phyloP scores from a whole-genome alignment of 2,113 vertebrate species.

The Nannospalax galili region DNA sequence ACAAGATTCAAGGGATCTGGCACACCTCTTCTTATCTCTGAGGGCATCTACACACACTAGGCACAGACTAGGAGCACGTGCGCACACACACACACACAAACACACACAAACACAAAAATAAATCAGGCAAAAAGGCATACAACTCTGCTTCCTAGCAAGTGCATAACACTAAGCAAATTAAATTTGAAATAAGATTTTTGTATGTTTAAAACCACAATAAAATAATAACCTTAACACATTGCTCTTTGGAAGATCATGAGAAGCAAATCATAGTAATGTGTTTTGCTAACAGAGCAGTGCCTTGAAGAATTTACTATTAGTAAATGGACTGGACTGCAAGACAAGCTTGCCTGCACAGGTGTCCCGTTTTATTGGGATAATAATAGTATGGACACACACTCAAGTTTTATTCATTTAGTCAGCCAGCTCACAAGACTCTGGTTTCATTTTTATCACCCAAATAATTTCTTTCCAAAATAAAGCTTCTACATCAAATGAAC shows the following conservation, averaged over 20 bases:
- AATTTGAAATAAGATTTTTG: conserved; percentile 6
- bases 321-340: background rate
- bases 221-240: background rate
- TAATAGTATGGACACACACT: background rate
- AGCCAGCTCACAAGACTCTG: background rate
- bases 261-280: background rate
- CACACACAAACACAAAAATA: background rate
- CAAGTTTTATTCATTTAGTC: background rate
- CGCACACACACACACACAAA: background rate
- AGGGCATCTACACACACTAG: background rate
- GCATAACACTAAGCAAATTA: background rate
- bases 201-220: conserved; percentile 1
- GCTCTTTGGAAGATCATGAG: background rate
- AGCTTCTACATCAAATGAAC: conserved; percentile 56
- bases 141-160: background rate
- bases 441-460: background rate
- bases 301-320: conserved; percentile 23
- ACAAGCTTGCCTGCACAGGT: background rate
- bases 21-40: too few relatives aligned
- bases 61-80: too few relatives aligned
- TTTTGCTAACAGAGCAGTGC: background rate
- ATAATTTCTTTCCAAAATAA: conserved; percentile 58
- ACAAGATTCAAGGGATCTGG: too few relatives aligned
- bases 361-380: background rate
- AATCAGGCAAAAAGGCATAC: background rate